Percentiles rank a stretch among this genome's conserved stretches.
These are phyloP conservation scores for Leistus spinibarbis DNA, from an alignment of 2,888 invertebrate species.

Conservation along the genomic window DNA sequence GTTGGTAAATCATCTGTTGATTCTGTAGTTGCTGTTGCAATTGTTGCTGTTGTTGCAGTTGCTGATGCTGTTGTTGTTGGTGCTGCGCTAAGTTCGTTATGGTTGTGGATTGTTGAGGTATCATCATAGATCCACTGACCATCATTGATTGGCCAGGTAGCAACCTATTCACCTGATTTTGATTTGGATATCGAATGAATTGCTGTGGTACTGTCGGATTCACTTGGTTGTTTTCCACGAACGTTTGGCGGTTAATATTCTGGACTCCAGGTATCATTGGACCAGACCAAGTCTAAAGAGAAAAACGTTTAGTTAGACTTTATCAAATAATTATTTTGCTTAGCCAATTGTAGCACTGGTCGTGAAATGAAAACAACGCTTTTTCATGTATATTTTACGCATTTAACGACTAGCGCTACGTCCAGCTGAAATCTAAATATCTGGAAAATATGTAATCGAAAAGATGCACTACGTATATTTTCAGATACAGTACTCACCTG, in stretches of 20 bases:
- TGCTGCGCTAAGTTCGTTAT: conserved; percentile 21
- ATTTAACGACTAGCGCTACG: too few species aligned
- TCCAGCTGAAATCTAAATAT: background rate
- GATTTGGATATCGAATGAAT: conserved; percentile 52
- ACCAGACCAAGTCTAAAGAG: conserved; percentile 50
- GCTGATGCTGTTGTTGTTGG: conserved; percentile 42
- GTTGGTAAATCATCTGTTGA: conserved; percentile 44
- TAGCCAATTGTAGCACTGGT: too few species aligned
- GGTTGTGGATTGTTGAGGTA: conserved; percentile 52
- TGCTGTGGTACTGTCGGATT: conserved; percentile 52
- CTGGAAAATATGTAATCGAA: background rate
- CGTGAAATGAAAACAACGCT: too few species aligned
- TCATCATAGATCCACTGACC: conserved; percentile 50
- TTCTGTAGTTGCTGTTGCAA: conserved; percentile 43
- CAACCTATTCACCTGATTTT: conserved; percentile 46
- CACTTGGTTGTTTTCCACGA: conserved; percentile 48
- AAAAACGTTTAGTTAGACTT: conserved; percentile 5
- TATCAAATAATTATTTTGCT: too few species aligned
- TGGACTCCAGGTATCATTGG: conserved; percentile 43
- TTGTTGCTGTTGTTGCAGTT: conserved; percentile 44
- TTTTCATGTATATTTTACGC: conserved; percentile 7
- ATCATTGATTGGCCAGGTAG: conserved; percentile 49
- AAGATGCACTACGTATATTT: background rate
- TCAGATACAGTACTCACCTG: conserved; percentile 1
- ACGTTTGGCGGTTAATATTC: conserved; percentile 45